Conservation (phyloP, 2,888 invertebrate species). For the Pseudococcus jackbeardsleyi region DNA sequence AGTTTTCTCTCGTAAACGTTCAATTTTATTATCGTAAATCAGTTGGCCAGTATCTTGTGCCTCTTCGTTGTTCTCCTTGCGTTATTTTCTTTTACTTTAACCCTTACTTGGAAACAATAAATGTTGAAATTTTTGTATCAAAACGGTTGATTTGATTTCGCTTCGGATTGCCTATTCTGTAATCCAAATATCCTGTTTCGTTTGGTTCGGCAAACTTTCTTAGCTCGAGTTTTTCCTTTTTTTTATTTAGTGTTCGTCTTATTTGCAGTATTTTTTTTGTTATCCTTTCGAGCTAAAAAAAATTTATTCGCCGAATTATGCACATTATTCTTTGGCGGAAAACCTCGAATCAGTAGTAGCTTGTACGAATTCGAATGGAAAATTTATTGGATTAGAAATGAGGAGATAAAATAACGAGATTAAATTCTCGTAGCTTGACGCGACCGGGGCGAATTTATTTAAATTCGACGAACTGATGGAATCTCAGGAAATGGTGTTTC, state of each 20-base stretch:
- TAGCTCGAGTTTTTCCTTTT: not conserved
- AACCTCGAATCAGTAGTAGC: not conserved
- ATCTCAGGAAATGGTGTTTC: not conserved
- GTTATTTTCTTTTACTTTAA: not conserved
- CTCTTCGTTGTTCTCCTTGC: not conserved
- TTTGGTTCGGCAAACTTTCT: conserved; percentile 5
- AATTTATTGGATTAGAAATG: conserved; percentile 20
- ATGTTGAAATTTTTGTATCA: conserved; percentile 12
- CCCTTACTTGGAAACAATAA: conserved; percentile 11
- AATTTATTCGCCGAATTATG: conserved; percentile 11
- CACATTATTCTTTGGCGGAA: not conserved
- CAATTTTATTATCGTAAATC: conserved; percentile 32
- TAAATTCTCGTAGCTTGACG: not conserved
- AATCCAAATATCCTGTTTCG: conserved; percentile 18
- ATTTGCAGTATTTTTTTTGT: not conserved
- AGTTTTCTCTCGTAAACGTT: not conserved
- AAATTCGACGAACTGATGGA: not conserved
- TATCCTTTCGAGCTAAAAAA: not conserved
- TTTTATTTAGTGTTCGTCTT: not conserved
- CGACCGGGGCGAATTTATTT: not conserved
- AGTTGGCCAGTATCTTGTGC: not conserved
- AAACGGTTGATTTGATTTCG: conserved; percentile 17
- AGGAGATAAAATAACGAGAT: conserved; percentile 17
- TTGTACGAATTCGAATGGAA: conserved; percentile 2
- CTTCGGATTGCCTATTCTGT: conserved; percentile 13